These are phyloP conservation scores for Pseudorectes ferrugineus DNA, from an alignment of 2,113 vertebrate genomes.

Conservation along the genomic window DNA sequence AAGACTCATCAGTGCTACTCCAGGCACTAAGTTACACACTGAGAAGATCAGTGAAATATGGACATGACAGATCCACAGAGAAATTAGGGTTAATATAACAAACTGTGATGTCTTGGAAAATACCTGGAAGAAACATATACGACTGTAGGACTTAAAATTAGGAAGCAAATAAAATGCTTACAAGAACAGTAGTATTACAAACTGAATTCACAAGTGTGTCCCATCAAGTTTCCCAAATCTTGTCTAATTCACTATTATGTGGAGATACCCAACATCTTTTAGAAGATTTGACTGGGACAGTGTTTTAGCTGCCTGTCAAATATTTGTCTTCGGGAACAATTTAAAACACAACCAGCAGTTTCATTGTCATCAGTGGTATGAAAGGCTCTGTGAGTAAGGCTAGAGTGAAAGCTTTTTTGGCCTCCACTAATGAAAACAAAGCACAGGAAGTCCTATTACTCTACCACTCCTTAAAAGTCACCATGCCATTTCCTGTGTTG, in stretches of 20 bases:
- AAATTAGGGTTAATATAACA: background rate
- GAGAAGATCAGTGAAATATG: background rate
- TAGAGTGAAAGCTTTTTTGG: background rate
- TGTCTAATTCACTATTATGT: fast-evolving
- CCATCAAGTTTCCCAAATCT: background rate
- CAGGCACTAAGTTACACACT: background rate
- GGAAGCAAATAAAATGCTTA: background rate
- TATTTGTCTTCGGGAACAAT: background rate
- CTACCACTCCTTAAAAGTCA: background rate
- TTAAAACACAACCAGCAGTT: background rate
- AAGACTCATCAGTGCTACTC: background rate
- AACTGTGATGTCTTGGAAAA: background rate
- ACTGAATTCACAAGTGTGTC: background rate
- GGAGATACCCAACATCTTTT: background rate
- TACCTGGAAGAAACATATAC: background rate
- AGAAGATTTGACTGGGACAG: background rate
- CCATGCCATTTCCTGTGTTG: background rate
- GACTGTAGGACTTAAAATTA: background rate
- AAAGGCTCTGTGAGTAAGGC: background rate
- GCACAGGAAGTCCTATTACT: background rate
- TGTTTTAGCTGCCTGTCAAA: background rate
- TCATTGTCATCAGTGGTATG: background rate
- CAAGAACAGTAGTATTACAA: background rate
- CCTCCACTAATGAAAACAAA: background rate
- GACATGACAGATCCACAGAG: background rate